Conservation (phyloP, 2,113 vertebrate genomes). For the Zeus faber region DNA sequence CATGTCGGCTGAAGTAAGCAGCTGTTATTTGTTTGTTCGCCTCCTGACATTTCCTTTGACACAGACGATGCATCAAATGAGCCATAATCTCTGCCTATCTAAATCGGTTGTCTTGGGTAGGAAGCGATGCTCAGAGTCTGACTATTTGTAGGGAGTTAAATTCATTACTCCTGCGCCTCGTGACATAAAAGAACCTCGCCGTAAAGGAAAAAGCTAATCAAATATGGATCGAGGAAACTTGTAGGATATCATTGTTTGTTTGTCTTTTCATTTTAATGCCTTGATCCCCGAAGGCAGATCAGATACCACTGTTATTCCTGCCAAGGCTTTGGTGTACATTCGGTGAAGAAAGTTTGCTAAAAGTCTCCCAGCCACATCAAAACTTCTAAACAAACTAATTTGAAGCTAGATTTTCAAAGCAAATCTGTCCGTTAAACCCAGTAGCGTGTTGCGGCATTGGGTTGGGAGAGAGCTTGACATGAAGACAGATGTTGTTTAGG, state of each 20-base stretch:
- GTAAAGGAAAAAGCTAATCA: no score
- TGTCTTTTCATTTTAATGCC: no score
- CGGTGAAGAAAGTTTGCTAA: background rate
- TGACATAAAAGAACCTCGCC: no score
- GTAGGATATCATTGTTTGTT: no score
- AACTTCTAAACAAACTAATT: slow-evolving; percentile 26
- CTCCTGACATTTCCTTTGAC: slow-evolving; percentile 52
- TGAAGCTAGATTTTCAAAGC: slow-evolving; percentile 25
- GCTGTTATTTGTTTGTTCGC: slow-evolving; percentile 49
- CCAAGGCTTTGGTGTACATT: background rate
- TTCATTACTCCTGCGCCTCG: slow-evolving; percentile 27
- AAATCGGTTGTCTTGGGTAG: slow-evolving; percentile 30
- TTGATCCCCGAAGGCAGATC: no score
- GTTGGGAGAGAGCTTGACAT: slow-evolving; percentile 30
- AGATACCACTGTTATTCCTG: background rate
- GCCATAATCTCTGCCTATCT: slow-evolving; percentile 29
- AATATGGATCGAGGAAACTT: no score
- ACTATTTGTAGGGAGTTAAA: slow-evolving; percentile 8
- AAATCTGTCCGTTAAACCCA: background rate
- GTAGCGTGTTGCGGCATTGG: slow-evolving; percentile 15
- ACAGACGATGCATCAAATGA: slow-evolving; percentile 48
- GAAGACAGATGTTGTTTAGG: slow-evolving; percentile 58
- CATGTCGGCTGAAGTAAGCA: slow-evolving; percentile 43
- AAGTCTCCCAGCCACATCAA: background rate
- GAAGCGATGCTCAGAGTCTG: slow-evolving; percentile 15